phyloP scores from a whole-genome alignment of 1,140 invertebrate species.

The Bradynema listronoti region DNA sequence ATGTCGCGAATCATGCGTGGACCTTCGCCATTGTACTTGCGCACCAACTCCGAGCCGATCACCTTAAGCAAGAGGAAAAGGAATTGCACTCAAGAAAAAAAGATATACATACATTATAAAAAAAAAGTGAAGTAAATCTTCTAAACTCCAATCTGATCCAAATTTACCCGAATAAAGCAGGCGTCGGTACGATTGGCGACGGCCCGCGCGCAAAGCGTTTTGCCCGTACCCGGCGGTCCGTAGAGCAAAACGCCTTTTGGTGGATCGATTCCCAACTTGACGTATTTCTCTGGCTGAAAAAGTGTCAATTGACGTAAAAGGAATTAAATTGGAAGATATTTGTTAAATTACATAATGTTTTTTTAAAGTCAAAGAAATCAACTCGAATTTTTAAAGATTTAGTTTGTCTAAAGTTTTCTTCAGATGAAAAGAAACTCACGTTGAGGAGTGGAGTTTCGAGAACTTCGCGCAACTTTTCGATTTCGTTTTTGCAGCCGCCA shows the following conservation, averaged over 20 bases:
- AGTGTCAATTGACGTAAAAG: constrained; percentile 14
- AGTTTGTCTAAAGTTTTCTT: too few relatives aligned
- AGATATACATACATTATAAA: too few relatives aligned
- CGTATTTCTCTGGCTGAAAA: constrained; percentile 87
- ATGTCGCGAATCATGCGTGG: constrained; percentile 97
- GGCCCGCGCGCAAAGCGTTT: constrained; percentile 87
- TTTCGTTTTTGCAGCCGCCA: constrained; percentile 83
- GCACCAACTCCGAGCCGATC: constrained; percentile 93
- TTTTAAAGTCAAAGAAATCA: too few relatives aligned
- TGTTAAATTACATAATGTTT: too few relatives aligned
- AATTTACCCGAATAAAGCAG: constrained; percentile 96
- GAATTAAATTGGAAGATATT: constrained; percentile 7
- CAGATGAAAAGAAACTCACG: constrained; percentile 64
- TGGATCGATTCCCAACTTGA: constrained; percentile 96
- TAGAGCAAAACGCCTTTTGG: constrained; percentile 96
- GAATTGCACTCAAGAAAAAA: too few relatives aligned
- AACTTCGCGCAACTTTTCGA: constrained; percentile 95
- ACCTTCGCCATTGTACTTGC: constrained; percentile 98
- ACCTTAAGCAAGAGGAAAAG: too few relatives aligned
- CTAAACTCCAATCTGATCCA: too few relatives aligned
- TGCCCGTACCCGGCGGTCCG: constrained; percentile 94
- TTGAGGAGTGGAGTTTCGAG: constrained; percentile 95
- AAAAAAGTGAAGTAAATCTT: too few relatives aligned
- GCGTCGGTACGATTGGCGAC: constrained; percentile 96
- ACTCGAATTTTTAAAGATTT: too few relatives aligned